Percentiles rank a stretch among this genome's conserved stretches.
Conservation (phyloP, 2,888 invertebrate species). For the Ennomos quercinarius region DNA sequence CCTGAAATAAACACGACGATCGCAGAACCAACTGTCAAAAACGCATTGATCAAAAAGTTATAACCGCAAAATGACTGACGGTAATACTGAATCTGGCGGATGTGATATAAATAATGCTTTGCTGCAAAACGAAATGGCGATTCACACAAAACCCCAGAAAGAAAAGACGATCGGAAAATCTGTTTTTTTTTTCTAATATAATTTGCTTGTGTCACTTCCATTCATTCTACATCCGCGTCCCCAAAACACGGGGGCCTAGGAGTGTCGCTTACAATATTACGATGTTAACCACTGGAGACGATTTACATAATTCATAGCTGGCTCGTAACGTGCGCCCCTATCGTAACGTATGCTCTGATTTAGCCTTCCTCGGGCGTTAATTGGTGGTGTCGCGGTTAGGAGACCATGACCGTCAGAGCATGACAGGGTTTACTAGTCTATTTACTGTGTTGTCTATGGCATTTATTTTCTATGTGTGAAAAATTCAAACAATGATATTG, state of each 20-base stretch:
- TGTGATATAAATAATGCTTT: too few relatives aligned
- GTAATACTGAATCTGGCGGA: too few relatives aligned
- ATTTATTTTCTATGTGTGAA: too few relatives aligned
- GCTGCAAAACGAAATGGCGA: too few relatives aligned
- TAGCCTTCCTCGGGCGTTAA: neutral
- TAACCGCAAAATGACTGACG: too few relatives aligned
- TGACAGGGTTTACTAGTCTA: neutral
- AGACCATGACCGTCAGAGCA: neutral
- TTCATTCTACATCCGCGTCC: slow-evolving; percentile 35
- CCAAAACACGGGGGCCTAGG: slow-evolving; percentile 56
- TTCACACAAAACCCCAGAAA: too few relatives aligned
- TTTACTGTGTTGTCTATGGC: neutral
- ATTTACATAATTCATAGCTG: slow-evolving; percentile 82
- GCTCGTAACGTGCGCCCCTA: slow-evolving; percentile 16
- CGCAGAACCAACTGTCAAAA: too few relatives aligned
- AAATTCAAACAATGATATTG: too few relatives aligned
- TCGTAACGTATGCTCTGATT: slow-evolving; percentile 35
- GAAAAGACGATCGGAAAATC: too few relatives aligned
- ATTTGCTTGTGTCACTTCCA: slow-evolving; percentile 4
- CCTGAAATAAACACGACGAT: too few relatives aligned
- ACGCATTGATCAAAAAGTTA: too few relatives aligned
- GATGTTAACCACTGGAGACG: slow-evolving; percentile 80
- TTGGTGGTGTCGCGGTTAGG: neutral
- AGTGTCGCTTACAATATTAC: slow-evolving; percentile 84
- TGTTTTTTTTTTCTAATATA: too few relatives aligned